Evolutionary conservation across 2,888 invertebrate genomes (phyloP).

Genomic region (Epirrita christyi): DNA sequence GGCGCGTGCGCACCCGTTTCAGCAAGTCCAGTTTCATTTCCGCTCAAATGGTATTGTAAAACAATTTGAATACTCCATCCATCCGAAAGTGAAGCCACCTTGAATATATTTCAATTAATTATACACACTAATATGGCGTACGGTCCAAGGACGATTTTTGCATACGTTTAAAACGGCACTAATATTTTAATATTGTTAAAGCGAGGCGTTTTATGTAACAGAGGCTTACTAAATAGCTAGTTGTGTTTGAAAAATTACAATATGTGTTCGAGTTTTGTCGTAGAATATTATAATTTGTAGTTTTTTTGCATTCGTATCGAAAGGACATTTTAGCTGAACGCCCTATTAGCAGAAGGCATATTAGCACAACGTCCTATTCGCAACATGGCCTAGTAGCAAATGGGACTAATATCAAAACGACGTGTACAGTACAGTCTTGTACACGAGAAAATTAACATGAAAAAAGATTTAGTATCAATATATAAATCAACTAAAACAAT

Average conservation of each 20-base stretch:
- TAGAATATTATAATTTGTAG: not conserved
- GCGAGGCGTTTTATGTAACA: constrained; percentile 41
- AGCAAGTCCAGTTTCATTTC: constrained; percentile 61
- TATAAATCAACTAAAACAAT: too few relatives aligned
- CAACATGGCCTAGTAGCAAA: too few relatives aligned
- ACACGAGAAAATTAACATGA: too few relatives aligned
- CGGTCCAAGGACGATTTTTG: constrained; percentile 78
- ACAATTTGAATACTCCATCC: constrained; percentile 63
- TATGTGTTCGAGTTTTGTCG: too few relatives aligned
- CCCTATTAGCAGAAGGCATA: too few relatives aligned
- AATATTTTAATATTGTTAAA: constrained; percentile 50
- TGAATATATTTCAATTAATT: constrained; percentile 80
- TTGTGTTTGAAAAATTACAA: constrained; percentile 18
- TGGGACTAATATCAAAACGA: too few relatives aligned
- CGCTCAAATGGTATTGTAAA: constrained; percentile 63
- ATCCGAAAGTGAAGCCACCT: constrained; percentile 65
- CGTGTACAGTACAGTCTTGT: too few relatives aligned
- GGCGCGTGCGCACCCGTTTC: constrained; percentile 37
- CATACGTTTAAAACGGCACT: constrained; percentile 69
- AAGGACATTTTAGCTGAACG: too few relatives aligned
- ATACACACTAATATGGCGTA: constrained; percentile 61
- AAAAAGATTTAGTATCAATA: too few relatives aligned
- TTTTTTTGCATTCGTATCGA: too few relatives aligned
- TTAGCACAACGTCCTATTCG: too few relatives aligned
- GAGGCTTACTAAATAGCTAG: constrained; percentile 35